phyloP scores from a whole-genome alignment of 2,888 invertebrate genomes.

The Deladenus siricidicola region DNA sequence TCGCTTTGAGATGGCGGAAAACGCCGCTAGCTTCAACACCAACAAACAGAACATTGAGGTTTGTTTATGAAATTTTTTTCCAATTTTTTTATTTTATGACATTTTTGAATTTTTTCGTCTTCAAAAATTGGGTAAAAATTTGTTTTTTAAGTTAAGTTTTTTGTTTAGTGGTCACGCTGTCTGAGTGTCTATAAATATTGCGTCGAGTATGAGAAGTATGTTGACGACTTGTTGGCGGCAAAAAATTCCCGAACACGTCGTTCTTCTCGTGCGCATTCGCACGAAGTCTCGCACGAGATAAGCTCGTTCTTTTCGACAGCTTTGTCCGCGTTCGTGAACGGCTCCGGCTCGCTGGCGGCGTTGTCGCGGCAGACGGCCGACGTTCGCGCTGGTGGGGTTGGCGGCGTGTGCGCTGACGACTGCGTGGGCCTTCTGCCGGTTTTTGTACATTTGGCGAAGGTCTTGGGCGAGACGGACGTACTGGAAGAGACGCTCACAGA shows the following conservation, averaged over 20 bases:
- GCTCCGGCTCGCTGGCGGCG: too few species aligned
- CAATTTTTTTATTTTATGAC: neutral
- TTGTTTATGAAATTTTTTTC: neutral
- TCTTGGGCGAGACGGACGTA: neutral
- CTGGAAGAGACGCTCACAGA: neutral
- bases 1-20: neutral
- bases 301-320: neutral
- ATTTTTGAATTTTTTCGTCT: too few species aligned
- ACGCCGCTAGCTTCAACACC: neutral
- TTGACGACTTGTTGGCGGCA: neutral
- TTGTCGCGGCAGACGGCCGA: too few species aligned
- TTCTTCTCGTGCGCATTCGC: neutral
- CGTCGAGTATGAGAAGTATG: neutral
- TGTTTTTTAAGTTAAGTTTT: neutral
- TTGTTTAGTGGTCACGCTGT: neutral
- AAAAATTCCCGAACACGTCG: neutral
- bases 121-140: too few species aligned
- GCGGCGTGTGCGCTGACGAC: neutral
- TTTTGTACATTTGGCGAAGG: neutral
- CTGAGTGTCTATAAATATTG: neutral
- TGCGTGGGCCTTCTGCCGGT: neutral
- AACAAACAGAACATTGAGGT: neutral
- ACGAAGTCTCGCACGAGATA: neutral
- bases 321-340: neutral
- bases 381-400: too few species aligned